Base-by-base conservation (phyloP, 2,113 vertebrate genomes). In the Origma solitaria region DNA sequence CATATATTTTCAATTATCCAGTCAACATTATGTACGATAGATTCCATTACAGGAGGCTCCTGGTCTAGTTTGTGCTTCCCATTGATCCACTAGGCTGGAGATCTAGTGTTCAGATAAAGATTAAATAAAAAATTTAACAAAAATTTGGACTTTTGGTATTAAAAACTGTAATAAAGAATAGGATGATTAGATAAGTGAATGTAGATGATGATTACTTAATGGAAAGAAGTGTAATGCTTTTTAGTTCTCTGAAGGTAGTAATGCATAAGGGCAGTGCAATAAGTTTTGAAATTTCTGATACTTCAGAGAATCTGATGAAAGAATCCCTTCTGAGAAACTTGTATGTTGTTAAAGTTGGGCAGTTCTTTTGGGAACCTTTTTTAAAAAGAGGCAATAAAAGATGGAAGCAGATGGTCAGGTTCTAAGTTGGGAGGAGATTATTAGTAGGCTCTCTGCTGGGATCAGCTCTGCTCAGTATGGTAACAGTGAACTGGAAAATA, bases 391-490 rank as follows among this genome's bases (percentile, higher is more conserved):
- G 28, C 35, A 61, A 53, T 50, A 53, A 40, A 89, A 78, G 17
- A 25, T 21, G n/a, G n/a, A 89, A 77, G 23, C 8, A 66, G 90
- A 42, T 37, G 20, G 9, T 88, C 35, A 25, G 7, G 25, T 57
- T 65, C 40, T 31, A 49, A 57, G 23, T 18, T 57, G 22, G 28
- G 78, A 78, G 35, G 50, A 61, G 23, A 40, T 49, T 37, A 21
- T 69, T 40, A 50, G 7, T 23, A n/a, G 24, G 23, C 13, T 61
- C 22, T 91, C 58, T 95, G 18, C 40, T 76, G 76, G 44, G 14
- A 40, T 77, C 44, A 38, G 0, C 16, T 77, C 18, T 69, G 27
- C 33, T 89, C 31, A 53, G 11, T 60, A 7, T 0, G 0, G 25
- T 80, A 37, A 54, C 4, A 15, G 24, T 51, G 37, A 61, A 37